phyloP scores from a whole-genome alignment of 2,113 vertebrate genomes.

The Alosa alosa region DNA sequence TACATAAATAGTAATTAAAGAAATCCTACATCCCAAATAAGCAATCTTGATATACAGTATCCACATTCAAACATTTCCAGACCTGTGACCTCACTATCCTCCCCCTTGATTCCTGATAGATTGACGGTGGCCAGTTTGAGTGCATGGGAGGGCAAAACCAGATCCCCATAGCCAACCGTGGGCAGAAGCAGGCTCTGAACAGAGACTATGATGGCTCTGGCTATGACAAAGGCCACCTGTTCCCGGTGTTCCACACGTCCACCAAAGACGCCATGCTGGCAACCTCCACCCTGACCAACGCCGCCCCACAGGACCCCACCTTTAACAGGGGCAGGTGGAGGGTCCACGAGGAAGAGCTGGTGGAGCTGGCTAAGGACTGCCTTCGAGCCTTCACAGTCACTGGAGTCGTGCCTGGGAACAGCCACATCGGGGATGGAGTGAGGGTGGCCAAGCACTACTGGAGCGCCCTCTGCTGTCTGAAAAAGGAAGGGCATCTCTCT shows the following conservation, averaged over 20 bases:
- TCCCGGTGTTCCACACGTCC: conserved; percentile 43
- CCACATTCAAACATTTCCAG: not conserved
- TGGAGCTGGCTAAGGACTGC: not conserved
- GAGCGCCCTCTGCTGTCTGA: conserved; percentile 41
- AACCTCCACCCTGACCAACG: conserved; percentile 51
- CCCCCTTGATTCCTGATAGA: conserved; percentile 19
- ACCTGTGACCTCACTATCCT: not conserved
- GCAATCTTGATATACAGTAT: too few species aligned
- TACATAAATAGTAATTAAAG: too few species aligned
- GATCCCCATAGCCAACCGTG: not conserved
- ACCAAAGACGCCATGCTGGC: conserved; percentile 33
- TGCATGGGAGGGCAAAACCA: conserved; percentile 25
- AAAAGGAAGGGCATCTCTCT: not conserved
- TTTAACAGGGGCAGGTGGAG: conserved; percentile 44
- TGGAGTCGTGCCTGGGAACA: conserved; percentile 37
- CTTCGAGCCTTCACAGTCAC: conserved; percentile 34
- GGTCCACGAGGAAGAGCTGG: conserved; percentile 29
- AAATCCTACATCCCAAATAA: too few species aligned
- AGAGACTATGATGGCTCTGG: conserved; percentile 28
- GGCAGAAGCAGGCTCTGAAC: conserved; percentile 38
- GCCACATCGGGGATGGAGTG: conserved; percentile 24
- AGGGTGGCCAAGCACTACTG: conserved; percentile 41
- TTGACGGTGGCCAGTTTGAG: conserved; percentile 22
- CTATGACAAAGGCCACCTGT: conserved; percentile 48
- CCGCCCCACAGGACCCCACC: conserved; percentile 32